Percentiles rank a stretch among this genome's conserved stretches.
phyloP scores from a whole-genome alignment of 2,797 vertebrate species.

The Pagetopsis macropterus region DNA sequence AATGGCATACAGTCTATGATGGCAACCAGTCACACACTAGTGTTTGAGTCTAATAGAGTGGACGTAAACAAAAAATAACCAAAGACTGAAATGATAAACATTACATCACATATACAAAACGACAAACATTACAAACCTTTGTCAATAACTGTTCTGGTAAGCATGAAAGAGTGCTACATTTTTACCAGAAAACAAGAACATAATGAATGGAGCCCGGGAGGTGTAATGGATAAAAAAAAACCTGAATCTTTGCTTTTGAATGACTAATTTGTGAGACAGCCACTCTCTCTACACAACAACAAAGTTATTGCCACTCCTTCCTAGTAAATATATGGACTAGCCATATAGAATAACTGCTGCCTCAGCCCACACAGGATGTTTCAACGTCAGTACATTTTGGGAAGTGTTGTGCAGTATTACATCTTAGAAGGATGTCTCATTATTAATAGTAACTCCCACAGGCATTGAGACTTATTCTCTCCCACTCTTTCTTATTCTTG shows the following conservation, averaged over 20 bases:
- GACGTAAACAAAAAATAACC: background rate
- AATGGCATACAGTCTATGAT: background rate
- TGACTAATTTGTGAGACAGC: background rate
- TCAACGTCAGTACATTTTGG: constrained; percentile 3
- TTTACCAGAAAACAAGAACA: background rate
- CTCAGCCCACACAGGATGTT: background rate
- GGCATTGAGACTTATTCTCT: background rate
- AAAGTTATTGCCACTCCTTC: background rate
- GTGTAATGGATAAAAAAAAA: background rate
- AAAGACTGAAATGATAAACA: background rate
- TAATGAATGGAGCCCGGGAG: background rate
- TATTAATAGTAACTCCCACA: constrained; percentile 41
- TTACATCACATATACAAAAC: too few relatives aligned
- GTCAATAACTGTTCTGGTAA: background rate
- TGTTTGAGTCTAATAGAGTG: background rate
- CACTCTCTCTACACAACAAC: background rate
- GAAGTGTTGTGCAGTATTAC: constrained; percentile 10
- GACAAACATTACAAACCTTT: background rate
- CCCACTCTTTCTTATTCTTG: constrained; percentile 4
- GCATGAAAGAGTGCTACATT: background rate
- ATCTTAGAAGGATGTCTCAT: constrained; percentile 33
- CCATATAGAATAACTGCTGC: background rate
- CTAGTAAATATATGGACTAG: background rate
- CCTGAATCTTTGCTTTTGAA: background rate
- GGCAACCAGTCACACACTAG: background rate